Evolutionary conservation across 2,797 vertebrate genomes (phyloP).

Genomic region (Dendrocincla fuliginosa): DNA sequence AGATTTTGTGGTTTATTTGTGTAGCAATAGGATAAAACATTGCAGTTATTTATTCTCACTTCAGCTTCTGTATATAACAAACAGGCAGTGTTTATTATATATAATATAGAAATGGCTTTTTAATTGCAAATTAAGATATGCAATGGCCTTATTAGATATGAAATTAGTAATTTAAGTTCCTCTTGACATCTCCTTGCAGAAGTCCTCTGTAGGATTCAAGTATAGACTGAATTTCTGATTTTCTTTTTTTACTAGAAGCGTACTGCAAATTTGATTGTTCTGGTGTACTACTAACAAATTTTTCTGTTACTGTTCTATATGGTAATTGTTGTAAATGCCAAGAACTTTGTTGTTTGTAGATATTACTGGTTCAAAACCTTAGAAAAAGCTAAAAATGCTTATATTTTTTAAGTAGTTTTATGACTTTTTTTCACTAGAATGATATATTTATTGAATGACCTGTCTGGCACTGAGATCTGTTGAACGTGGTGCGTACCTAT

Average conservation of each 20-base stretch:
- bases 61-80: background rate
- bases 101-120: background rate
- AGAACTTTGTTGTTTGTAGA: background rate
- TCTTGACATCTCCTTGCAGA: background rate
- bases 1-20: background rate
- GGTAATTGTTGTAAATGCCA: background rate
- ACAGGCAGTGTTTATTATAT: background rate
- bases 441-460: slow-evolving; percentile 37
- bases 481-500: background rate
- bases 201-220: background rate
- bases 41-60: background rate
- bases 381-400: slow-evolving; percentile 8
- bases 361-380: background rate
- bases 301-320: background rate
- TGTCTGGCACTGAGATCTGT: background rate
- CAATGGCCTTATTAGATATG: background rate
- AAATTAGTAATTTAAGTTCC: background rate
- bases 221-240: background rate
- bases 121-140: background rate
- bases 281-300: background rate
- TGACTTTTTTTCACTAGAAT: slow-evolving; percentile 10
- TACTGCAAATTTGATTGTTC: background rate
- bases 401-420: slow-evolving; percentile 43
- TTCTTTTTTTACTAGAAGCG: background rate
- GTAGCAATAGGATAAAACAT: background rate